Evolutionary conservation across 2,797 vertebrate genomes (phyloP).

Genomic region (Myotis vivesi): DNA sequence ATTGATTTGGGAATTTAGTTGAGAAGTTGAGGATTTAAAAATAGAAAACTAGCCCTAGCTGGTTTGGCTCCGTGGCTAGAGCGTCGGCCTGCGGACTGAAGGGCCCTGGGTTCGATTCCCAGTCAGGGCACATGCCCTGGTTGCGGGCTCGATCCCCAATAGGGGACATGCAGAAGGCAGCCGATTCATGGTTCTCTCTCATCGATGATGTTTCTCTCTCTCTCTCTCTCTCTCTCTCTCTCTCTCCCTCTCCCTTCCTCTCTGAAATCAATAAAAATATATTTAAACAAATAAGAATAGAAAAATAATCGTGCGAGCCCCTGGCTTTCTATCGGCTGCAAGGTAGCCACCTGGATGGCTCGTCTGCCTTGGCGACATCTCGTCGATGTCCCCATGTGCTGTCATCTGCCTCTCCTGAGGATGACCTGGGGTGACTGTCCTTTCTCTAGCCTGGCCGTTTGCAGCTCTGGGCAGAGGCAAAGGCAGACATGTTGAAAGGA

Average conservation of each 20-base stretch:
- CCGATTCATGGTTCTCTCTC: too few relatives aligned
- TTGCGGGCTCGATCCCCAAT: too few relatives aligned
- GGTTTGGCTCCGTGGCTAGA: too few relatives aligned
- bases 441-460: not conserved
- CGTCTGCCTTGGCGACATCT: not conserved
- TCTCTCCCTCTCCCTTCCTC: too few relatives aligned
- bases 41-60: not conserved
- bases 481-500: not conserved
- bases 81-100: too few relatives aligned
- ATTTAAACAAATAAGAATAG: slow-evolving; percentile 13
- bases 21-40: slow-evolving; percentile 48
- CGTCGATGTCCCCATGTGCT: not conserved
- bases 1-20: not conserved
- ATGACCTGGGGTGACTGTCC: too few relatives aligned
- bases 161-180: too few relatives aligned
- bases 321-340: not conserved
- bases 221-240: too few relatives aligned
- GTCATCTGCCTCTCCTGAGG: not conserved
- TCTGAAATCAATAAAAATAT: too few relatives aligned
- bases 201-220: too few relatives aligned
- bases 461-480: not conserved
- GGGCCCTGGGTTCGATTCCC: too few relatives aligned
- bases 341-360: not conserved
- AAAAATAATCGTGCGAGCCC: slow-evolving; percentile 13
- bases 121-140: too few relatives aligned